Evolutionary conservation across 2,888 invertebrate species (phyloP).

Genomic region (Hirudinaria manillensis): DNA sequence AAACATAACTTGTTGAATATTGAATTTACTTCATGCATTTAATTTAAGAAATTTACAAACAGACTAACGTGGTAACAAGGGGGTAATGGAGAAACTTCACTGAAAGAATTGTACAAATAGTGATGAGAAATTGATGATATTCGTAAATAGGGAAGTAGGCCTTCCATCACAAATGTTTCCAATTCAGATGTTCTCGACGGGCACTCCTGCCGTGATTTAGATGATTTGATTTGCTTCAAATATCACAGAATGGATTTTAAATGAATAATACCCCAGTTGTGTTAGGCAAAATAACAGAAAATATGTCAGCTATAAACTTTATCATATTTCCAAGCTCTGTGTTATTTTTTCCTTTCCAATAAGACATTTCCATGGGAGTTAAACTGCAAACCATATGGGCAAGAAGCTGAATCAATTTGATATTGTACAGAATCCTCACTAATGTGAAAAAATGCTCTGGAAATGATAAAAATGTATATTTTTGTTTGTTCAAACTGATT

Average conservation of each 20-base stretch:
- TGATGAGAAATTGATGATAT: background rate
- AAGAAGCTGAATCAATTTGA: conserved; percentile 81
- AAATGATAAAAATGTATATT: background rate
- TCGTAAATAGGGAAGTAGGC: background rate
- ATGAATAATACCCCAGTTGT: background rate
- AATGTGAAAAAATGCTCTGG: conserved; percentile 81
- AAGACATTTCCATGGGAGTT: conserved; percentile 49
- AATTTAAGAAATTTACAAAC: too few species aligned
- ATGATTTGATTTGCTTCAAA: too few species aligned
- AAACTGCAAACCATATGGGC: conserved; percentile 62
- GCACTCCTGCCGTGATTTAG: background rate
- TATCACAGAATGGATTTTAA: too few species aligned
- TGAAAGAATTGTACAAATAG: too few species aligned
- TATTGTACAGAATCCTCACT: conserved; percentile 78
- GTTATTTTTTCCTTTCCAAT: conserved; percentile 43
- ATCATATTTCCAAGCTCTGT: background rate
- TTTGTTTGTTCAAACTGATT: too few species aligned
- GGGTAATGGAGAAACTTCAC: too few species aligned
- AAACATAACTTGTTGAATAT: too few species aligned
- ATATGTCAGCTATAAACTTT: background rate
- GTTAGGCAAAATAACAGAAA: background rate
- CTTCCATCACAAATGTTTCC: background rate
- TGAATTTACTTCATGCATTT: too few species aligned
- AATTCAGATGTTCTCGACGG: conserved; percentile 32
- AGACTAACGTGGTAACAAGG: too few species aligned